Conservation (phyloP, 1,140 invertebrate genomes). For the Vollenhovia emeryi region DNA sequence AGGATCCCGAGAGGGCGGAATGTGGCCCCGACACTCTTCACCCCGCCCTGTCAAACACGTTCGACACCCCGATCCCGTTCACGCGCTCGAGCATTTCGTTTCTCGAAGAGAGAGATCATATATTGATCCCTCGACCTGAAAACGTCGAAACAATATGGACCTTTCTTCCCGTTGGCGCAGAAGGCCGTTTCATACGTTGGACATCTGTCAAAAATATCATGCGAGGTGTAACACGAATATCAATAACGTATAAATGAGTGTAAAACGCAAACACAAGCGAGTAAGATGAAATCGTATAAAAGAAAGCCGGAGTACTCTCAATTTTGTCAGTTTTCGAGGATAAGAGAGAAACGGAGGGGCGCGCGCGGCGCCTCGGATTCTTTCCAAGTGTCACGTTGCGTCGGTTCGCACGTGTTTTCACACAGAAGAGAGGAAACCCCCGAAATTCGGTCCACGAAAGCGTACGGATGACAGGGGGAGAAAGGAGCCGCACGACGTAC, state of each 20-base stretch:
- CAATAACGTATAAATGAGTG: not conserved
- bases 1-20: constrained; percentile 69
- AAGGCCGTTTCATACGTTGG: not conserved
- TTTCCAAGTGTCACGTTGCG: constrained; percentile 47
- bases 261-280: not conserved
- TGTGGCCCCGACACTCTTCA: constrained; percentile 63
- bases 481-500: constrained; percentile 19
- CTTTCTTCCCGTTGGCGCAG: constrained; percentile 22
- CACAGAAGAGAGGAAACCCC: not conserved
- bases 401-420: constrained; percentile 60
- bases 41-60: constrained; percentile 74
- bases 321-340: not conserved
- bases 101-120: constrained; percentile 52
- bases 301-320: not conserved
- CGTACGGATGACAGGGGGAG: not conserved
- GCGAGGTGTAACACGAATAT: not conserved
- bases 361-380: not conserved
- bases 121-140: constrained; percentile 57
- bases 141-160: constrained; percentile 59
- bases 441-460: constrained; percentile 2
- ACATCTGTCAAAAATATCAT: not conserved
- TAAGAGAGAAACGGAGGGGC: not conserved
- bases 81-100: constrained; percentile 45
- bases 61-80: constrained; percentile 64
- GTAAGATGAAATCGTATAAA: not conserved